A percentile compares a stretch with the other conserved stretches of the same genome.
phyloP scores from a whole-genome alignment of 2,113 vertebrate species.

The Mandrillus leucophaeus region DNA sequence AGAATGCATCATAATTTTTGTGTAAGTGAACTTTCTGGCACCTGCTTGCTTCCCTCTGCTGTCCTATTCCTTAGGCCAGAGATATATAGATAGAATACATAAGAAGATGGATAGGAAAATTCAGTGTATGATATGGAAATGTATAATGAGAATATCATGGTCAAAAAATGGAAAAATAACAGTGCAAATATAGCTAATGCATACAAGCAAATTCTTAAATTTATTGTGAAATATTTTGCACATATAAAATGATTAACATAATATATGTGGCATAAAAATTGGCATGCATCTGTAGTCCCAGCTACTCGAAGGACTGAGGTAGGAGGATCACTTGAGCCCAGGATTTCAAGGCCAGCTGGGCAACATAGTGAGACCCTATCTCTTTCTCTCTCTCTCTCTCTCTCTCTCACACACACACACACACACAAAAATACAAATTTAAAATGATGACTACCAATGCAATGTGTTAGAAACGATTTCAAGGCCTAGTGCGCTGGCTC shows the following conservation, averaged over 20 bases:
- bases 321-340: neutral
- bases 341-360: neutral
- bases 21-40: conserved; percentile 17
- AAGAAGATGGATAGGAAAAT: conserved; percentile 8
- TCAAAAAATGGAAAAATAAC: neutral
- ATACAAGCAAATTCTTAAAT: neutral
- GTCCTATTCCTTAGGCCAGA: neutral
- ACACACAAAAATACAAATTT: neutral
- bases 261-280: neutral
- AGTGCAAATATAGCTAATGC: neutral
- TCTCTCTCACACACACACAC: no score
- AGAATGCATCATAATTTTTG: conserved; percentile 3
- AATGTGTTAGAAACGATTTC: neutral
- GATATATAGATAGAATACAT: neutral
- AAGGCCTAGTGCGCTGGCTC: neutral
- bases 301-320: neutral
- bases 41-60: neutral
- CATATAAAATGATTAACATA: neutral
- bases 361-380: neutral
- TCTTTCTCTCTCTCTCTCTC: no score
- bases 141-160: neutral
- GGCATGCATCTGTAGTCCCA: neutral
- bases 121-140: neutral
- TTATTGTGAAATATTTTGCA: conserved; percentile 6
- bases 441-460: neutral